Conservation (phyloP, 2,797 vertebrate genomes). For the Brotula barbata region DNA sequence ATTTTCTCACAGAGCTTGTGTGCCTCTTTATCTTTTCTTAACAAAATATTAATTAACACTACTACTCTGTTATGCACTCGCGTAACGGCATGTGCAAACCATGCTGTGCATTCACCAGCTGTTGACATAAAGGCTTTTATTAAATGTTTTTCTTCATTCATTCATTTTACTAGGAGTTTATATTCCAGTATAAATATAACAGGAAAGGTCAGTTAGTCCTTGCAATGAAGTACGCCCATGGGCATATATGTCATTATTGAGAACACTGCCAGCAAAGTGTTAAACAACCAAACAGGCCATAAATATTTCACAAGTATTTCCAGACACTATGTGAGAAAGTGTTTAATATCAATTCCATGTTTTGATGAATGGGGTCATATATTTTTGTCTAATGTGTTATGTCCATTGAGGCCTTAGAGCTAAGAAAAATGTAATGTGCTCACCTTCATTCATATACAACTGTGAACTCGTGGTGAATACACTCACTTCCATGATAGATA, state of each 20-base stretch:
- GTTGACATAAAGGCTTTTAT: slow-evolving; percentile 19
- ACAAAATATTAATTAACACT: too few species aligned
- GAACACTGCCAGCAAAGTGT: slow-evolving; percentile 39
- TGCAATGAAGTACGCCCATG: slow-evolving; percentile 23
- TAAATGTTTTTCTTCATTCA: too few species aligned
- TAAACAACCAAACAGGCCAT: slow-evolving; percentile 63
- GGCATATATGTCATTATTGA: slow-evolving; percentile 46
- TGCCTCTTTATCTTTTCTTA: too few species aligned
- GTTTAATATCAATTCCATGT: slow-evolving; percentile 62
- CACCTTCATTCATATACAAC: slow-evolving; percentile 40
- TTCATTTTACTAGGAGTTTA: slow-evolving; percentile 3
- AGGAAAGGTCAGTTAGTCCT: slow-evolving; percentile 30
- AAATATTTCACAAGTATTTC: slow-evolving; percentile 61
- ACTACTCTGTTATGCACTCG: too few species aligned
- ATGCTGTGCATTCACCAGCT: slow-evolving; percentile 14
- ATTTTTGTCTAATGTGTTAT: slow-evolving; percentile 53
- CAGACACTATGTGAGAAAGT: slow-evolving; percentile 48
- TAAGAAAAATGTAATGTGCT: slow-evolving; percentile 20
- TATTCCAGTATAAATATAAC: slow-evolving; percentile 45
- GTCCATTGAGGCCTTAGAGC: slow-evolving; percentile 15
- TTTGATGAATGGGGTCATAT: slow-evolving; percentile 53
- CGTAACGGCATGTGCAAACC: too few species aligned
- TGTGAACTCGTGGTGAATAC: slow-evolving; percentile 25
- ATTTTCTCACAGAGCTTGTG: too few species aligned
- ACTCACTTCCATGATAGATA: slow-evolving; percentile 39